phyloP scores from a whole-genome alignment of 1,140 invertebrate genomes.

The Sminthurinus signatus region DNA sequence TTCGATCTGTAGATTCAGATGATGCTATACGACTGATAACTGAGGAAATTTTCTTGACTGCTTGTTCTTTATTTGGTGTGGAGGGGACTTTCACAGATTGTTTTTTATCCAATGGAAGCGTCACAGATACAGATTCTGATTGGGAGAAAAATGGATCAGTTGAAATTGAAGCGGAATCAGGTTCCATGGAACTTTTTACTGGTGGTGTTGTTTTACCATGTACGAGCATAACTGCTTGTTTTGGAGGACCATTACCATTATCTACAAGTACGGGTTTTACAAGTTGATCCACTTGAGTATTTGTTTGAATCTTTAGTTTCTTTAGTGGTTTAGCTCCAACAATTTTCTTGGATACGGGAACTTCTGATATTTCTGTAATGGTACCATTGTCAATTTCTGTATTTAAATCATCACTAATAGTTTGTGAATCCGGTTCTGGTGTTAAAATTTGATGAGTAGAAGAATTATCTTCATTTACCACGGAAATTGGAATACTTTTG shows the following conservation, averaged over 20 bases:
- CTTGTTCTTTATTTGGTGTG: slow-evolving; percentile 32
- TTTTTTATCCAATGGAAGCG: background rate
- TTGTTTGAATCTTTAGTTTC: slow-evolving; percentile 20
- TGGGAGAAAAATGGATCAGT: slow-evolving; percentile 5
- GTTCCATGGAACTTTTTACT: slow-evolving; percentile 14
- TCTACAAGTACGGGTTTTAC: slow-evolving; percentile 38
- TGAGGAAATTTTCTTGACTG: slow-evolving; percentile 38
- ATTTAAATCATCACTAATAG: background rate
- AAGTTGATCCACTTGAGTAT: slow-evolving; percentile 13
- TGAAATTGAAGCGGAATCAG: background rate
- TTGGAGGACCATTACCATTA: slow-evolving; percentile 30
- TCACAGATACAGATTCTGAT: slow-evolving; percentile 4
- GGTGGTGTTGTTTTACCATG: slow-evolving; percentile 29
- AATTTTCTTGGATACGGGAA: too few relatives aligned
- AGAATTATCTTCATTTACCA: too few relatives aligned
- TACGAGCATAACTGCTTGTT: slow-evolving; percentile 36
- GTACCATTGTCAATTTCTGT: background rate
- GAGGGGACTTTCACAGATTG: slow-evolving; percentile 25
- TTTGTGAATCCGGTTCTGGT: background rate
- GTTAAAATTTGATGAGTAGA: background rate
- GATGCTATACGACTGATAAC: slow-evolving; percentile 33
- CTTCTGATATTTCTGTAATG: background rate
- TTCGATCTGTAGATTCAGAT: slow-evolving; percentile 20
- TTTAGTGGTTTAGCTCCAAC: too few relatives aligned
- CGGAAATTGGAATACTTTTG: too few relatives aligned